A percentile compares a stretch with the other conserved stretches of the same genome.
These are phyloP conservation scores for Gymnothorax reevesii DNA, from an alignment of 2,797 vertebrate species.

Conservation along the genomic window DNA sequence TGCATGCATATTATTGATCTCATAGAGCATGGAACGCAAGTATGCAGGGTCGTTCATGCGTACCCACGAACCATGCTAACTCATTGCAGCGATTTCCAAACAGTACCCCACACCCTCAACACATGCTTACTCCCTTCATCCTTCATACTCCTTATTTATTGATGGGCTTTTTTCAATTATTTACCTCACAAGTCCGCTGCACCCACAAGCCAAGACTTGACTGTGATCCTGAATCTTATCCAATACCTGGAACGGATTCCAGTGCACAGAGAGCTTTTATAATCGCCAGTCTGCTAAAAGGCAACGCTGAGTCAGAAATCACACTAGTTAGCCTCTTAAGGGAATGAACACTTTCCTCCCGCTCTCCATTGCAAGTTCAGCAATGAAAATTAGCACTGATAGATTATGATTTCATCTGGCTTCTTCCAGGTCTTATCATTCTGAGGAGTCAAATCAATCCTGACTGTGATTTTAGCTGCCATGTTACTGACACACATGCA, in stretches of 20 bases:
- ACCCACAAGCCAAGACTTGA: constrained; percentile 56
- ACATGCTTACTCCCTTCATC: neutral
- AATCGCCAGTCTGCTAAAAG: neutral
- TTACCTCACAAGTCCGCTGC: constrained; percentile 66
- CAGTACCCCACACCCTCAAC: neutral
- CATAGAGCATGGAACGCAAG: neutral
- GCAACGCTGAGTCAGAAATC: neutral
- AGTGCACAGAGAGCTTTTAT: neutral
- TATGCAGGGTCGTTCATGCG: neutral
- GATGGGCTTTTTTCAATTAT: constrained; percentile 73
- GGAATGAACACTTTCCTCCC: constrained; percentile 33
- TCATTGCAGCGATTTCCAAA: neutral
- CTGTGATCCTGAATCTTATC: constrained; percentile 28
- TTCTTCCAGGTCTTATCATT: neutral
- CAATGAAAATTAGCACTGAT: constrained; percentile 65
- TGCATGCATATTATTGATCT: too few species aligned
- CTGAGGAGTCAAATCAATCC: constrained; percentile 72
- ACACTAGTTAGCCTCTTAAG: neutral
- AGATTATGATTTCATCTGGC: constrained; percentile 27
- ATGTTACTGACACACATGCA: constrained; percentile 65
- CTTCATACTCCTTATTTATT: constrained; percentile 70
- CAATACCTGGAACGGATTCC: neutral
- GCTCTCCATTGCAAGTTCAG: constrained; percentile 57
- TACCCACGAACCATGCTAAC: neutral
- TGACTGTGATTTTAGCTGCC: constrained; percentile 66